Percentiles rank a stretch among this genome's conserved stretches.
Conservation (phyloP, 37 sponge, comb jelly and placozoan genomes). For the Theonella swinhoei region DNA sequence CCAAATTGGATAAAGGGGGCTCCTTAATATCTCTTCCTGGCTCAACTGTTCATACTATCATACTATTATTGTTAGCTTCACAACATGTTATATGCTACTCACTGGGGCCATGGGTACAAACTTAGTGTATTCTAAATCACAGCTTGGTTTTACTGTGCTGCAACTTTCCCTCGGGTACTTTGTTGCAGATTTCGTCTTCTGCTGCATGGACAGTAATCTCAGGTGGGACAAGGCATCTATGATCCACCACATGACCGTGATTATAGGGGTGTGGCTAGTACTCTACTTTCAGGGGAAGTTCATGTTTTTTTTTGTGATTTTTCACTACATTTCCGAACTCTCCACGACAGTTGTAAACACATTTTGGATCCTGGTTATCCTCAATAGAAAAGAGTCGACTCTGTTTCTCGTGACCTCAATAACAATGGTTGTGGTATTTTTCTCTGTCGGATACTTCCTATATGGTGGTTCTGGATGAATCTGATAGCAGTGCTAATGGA, state of each 20-base stretch:
- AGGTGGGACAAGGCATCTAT: constrained; percentile 16
- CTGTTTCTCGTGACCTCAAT: constrained; percentile 22
- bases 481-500: neutral
- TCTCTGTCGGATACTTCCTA: constrained; percentile 48
- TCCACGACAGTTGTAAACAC: constrained; percentile 74
- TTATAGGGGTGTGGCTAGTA: constrained; percentile 27
- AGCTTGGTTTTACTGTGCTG: constrained; percentile 26
- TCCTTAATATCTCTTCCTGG: constrained; percentile 38
- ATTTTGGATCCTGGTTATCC: constrained; percentile 7
- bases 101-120: constrained; percentile 21
- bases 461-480: constrained; percentile 57
- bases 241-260: constrained; percentile 44
- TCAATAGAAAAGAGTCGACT: neutral
- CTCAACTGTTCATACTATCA: constrained; percentile 75
- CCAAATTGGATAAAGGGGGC: neutral
- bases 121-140: constrained; percentile 37
- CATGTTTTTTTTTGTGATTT: constrained; percentile 53
- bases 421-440: constrained; percentile 57
- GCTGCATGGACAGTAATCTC: constrained; percentile 43
- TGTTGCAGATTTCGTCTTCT: constrained; percentile 46
- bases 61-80: neutral
- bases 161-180: constrained; percentile 72
- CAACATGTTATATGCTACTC: constrained; percentile 2
- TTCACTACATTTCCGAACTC: constrained; percentile 40
- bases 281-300: constrained; percentile 31